These are phyloP conservation scores for Macropus fuliginosus DNA, from an alignment of 2,797 vertebrate species.

Conservation along the genomic window DNA sequence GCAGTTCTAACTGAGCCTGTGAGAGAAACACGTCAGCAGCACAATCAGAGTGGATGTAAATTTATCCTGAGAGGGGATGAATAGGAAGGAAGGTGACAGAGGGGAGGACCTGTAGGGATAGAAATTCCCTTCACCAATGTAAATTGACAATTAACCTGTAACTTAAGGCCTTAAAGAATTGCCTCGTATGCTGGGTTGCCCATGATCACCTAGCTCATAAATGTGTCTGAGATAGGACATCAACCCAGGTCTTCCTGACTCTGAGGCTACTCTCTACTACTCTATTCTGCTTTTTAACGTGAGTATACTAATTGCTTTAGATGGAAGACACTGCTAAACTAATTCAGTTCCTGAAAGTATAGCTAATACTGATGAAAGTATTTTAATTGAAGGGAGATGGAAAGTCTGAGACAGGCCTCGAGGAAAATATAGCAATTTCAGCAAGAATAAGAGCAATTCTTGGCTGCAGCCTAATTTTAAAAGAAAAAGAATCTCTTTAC, in stretches of 20 bases:
- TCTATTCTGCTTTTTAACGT: neutral
- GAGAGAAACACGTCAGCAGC: neutral
- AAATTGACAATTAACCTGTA: neutral
- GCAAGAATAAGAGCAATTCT: neutral
- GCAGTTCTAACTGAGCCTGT: neutral
- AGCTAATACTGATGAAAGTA: constrained; percentile 7
- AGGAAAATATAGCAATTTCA: neutral
- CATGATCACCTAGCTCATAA: neutral
- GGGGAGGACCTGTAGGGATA: neutral
- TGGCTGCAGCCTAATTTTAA: neutral
- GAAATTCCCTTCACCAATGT: neutral
- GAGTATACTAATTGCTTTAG: constrained; percentile 8
- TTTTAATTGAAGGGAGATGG: constrained; percentile 9
- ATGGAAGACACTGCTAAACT: constrained; percentile 12
- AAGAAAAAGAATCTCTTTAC: neutral
- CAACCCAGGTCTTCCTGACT: neutral
- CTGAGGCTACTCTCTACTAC: neutral
- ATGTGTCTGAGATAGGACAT: neutral
- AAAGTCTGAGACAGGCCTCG: neutral
- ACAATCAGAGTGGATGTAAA: neutral
- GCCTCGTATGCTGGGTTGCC: neutral
- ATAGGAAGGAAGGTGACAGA: neutral
- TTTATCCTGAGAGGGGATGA: neutral
- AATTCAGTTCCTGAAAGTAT: constrained; percentile 17
- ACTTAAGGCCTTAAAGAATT: neutral